phyloP scores from a whole-genome alignment of 2,888 invertebrate genomes.

The Yponomeuta cagnagella region DNA sequence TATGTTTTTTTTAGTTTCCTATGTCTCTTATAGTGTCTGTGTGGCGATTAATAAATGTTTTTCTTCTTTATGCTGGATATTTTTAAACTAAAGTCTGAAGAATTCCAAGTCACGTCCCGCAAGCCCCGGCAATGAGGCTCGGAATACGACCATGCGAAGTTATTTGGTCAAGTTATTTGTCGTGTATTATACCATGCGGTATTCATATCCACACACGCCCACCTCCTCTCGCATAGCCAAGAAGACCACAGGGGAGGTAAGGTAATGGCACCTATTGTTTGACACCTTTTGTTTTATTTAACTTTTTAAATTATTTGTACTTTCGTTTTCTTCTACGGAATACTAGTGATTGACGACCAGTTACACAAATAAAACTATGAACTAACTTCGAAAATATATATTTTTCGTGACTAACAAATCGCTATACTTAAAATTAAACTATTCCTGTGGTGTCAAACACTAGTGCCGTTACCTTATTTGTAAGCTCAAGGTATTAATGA shows the following conservation, averaged over 20 bases:
- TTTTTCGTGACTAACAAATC: background rate
- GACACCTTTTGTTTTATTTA: conserved; percentile 18
- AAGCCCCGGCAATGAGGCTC: background rate
- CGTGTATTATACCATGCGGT: background rate
- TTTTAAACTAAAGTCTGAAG: too few relatives aligned
- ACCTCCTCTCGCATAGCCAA: background rate
- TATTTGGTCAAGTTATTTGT: background rate
- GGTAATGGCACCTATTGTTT: conserved; percentile 39
- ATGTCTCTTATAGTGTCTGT: too few relatives aligned
- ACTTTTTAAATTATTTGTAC: conserved; percentile 8
- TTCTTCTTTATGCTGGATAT: too few relatives aligned
- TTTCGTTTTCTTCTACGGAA: conserved; percentile 15
- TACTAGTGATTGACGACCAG: conserved; percentile 42
- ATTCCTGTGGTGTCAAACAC: conserved; percentile 33
- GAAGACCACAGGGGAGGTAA: conserved; percentile 22
- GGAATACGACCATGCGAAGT: background rate
- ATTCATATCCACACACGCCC: background rate
- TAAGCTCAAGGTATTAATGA: background rate
- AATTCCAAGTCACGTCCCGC: too few relatives aligned
- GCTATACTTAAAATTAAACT: background rate
- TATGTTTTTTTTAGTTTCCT: too few relatives aligned
- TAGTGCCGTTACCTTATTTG: conserved; percentile 40
- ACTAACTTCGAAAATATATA: too few relatives aligned
- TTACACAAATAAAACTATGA: conserved; percentile 9
- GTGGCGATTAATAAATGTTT: too few relatives aligned